Percentiles rank a stretch among this genome's conserved stretches.
Evolutionary conservation across 2,797 vertebrate species (phyloP).

Genomic region (Aplochiton taeniatus): DNA sequence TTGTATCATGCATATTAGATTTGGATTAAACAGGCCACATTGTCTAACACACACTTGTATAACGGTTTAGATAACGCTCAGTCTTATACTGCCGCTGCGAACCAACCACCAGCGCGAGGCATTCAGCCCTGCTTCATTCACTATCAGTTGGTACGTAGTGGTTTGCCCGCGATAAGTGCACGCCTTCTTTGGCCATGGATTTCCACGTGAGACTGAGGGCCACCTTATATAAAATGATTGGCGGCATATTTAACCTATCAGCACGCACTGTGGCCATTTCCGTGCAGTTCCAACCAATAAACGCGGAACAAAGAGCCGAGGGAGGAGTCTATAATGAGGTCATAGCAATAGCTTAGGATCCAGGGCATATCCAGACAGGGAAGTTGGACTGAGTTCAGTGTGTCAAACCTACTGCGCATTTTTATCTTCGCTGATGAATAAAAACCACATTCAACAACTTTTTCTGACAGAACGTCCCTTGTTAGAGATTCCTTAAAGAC

Average conservation of each 20-base stretch:
- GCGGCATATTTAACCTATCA: constrained; percentile 42
- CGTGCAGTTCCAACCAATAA: constrained; percentile 37
- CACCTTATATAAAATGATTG: constrained; percentile 75
- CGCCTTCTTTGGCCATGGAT: constrained; percentile 55
- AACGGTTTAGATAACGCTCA: constrained; percentile 80
- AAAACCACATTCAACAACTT: background rate
- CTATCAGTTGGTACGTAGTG: constrained; percentile 48
- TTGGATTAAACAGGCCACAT: constrained; percentile 44
- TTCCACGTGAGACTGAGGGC: constrained; percentile 73
- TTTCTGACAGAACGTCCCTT: background rate
- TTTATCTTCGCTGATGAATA: background rate
- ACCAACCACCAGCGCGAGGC: constrained; percentile 60
- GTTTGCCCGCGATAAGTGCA: constrained; percentile 60
- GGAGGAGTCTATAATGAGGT: constrained; percentile 64
- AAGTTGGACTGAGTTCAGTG: constrained; percentile 17
- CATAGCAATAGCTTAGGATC: constrained; percentile 43
- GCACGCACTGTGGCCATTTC: background rate
- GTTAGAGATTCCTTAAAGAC: too few species aligned
- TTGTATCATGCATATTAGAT: background rate
- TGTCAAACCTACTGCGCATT: constrained; percentile 8
- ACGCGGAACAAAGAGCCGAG: background rate
- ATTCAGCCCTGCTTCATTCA: constrained; percentile 55
- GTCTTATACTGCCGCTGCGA: constrained; percentile 41
- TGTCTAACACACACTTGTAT: constrained; percentile 74
- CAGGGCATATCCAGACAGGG: constrained; percentile 41